Base-by-base conservation (phyloP, 2,888 invertebrate species). In the Leptura quadrifasciata region DNA sequence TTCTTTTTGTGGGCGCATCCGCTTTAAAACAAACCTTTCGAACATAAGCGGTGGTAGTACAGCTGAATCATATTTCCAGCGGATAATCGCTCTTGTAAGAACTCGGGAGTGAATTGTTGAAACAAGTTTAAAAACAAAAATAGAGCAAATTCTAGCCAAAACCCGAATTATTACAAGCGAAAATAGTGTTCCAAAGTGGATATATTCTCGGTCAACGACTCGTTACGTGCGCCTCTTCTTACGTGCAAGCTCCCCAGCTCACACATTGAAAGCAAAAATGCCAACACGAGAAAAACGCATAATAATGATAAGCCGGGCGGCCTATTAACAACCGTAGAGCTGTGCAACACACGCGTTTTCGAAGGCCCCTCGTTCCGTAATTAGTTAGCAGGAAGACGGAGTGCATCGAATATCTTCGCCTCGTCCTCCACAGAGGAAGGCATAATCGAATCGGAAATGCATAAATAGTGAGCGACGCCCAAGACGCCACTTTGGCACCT, bases 391-490 rank as follows among this genome's bases (percentile, higher is more conserved):
- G 72, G 57, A 72, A 64, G 64, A 21, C 31, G 20, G 24, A 24
- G 61, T 24, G 57, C 58, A 58, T 58, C 47, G 20, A 39, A 67
- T 17, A 24, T 39, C 18, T 27, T 67, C 54, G 67, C 27, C 52
- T 21, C 71, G 24, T 39, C 21, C 39, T n/a, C n/a, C 58, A 35
- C 57, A 24, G 24, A 64, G 72, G 64, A 64, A 72, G 57, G 35
- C 52, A 24, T 60, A 71, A 72, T 61, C 71, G 72, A 74, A 76
- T 78, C 70, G 77, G 75, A 75, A 75, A 78, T 76, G 75, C 77
- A 84, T 84, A 84, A 84, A 84, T 84, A 84, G 84, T 82, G 55
- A 75, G 79, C 80, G 82, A 81, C 80, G 81, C 79, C 81, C 75
- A 72, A 80, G 84, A 83, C 83, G 84, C 80, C 84, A 80, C 80